Percentiles rank a stretch among this genome's conserved stretches.
These are phyloP conservation scores for Burhinus bistriatus DNA, from an alignment of 2,113 vertebrate species.

Conservation along the genomic window DNA sequence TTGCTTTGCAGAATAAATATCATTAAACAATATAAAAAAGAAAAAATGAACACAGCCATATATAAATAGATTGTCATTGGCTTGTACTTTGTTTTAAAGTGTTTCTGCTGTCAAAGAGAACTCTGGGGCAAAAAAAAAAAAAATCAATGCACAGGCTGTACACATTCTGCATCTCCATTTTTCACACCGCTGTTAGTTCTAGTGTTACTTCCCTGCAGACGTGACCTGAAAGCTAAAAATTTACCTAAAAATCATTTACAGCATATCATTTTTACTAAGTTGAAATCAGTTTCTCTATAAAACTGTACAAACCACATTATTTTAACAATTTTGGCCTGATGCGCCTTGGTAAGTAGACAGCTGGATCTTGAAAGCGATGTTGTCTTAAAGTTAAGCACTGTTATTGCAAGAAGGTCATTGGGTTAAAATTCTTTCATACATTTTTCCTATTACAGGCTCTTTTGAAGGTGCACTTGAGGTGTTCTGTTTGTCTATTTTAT, in stretches of 20 bases:
- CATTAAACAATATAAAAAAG: not conserved
- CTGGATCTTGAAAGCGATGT: not conserved
- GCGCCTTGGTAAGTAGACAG: not conserved
- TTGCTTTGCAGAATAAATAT: not conserved
- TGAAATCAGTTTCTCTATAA: not conserved
- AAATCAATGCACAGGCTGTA: constrained; percentile 22
- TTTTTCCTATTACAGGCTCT: not conserved
- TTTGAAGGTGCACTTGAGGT: not conserved
- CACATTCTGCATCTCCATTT: constrained; percentile 51
- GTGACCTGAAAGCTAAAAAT: constrained; percentile 44
- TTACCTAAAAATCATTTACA: constrained; percentile 47
- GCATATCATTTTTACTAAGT: constrained; percentile 17
- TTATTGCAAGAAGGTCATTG: not conserved
- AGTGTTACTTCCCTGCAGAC: constrained; percentile 45
- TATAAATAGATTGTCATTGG: not conserved
- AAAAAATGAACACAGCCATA: not conserved
- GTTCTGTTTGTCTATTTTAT: not conserved
- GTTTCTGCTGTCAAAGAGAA: constrained; percentile 24
- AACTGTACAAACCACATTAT: not conserved
- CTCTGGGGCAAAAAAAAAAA: not conserved
- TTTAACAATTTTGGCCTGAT: not conserved
- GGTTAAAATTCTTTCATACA: not conserved
- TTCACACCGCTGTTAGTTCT: constrained; percentile 33
- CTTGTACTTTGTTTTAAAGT: constrained; percentile 21
- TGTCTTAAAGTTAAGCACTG: not conserved